Evolutionary conservation across 2,888 invertebrate genomes (phyloP), one percentile per base, ranked within the genome.

Genomic region (Maniola hyperantus): DNA sequence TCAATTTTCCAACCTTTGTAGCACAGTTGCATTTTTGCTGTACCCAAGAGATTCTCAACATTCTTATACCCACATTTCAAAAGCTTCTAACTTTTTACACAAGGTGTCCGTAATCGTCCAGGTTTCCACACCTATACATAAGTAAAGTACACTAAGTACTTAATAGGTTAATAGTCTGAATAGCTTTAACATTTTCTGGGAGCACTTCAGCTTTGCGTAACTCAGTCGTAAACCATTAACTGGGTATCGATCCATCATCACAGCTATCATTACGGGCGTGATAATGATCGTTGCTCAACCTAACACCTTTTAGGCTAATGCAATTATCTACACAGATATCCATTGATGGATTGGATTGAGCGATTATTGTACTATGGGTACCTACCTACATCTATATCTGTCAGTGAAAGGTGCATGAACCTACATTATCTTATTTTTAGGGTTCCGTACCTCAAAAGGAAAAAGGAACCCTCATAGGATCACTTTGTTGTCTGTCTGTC

Each of bases 221-320:
- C 42, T 13, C 57, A n/a, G 36, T 20, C 39, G 13, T 13, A 62
- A 46, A 50, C 54, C 66, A 66, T 61, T 66, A 66, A 39, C 48
- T 50, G 8, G 26, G 62, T 48, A 55, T 50, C 55, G 42, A 62
- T 66, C 60, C 36, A 61, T 51, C 60, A 46, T 65, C 46, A 34
- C 61, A 13, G 44, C 44, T 18, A 60, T 60, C 68, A 53, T 51
- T 58, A 61, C 53, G 48, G 36, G 58, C 33, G 66, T 53, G 69
- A 71, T 65, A 64, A 59, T 44, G 65, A 65, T 71, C 68, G 46
- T 63, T 69, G 57, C 61, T 13, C 58, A 67, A 62, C 53, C 53
- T 66, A 72, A 70, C 68, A 71, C 65, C 71, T 71, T 59, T 69
- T 65, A 72, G 65, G 50, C 42, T 71, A 73, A 71, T 74, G 72